A percentile compares a stretch with the other conserved stretches of the same genome.
Conservation (phyloP, 2,113 vertebrate genomes). For the Neomonachus schauinslandi region DNA sequence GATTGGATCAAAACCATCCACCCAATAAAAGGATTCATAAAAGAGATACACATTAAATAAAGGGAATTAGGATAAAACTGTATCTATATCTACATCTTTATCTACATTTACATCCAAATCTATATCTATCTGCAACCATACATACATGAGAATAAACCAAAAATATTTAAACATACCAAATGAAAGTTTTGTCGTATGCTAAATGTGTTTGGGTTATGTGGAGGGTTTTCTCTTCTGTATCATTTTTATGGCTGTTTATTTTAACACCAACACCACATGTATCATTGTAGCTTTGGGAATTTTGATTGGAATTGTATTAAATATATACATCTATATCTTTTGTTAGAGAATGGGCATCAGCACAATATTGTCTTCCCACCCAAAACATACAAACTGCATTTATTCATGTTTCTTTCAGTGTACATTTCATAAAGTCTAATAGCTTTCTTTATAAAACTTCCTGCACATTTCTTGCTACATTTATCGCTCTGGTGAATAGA, state of each 20-base stretch:
- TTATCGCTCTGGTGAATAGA: neutral
- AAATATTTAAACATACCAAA: neutral
- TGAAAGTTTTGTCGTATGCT: neutral
- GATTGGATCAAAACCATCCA: neutral
- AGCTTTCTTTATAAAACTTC: neutral
- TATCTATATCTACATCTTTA: neutral
- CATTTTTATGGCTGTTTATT: neutral
- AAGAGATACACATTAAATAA: neutral
- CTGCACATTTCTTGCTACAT: neutral
- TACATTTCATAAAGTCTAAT: neutral
- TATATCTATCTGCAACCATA: neutral
- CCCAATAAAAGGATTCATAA: neutral
- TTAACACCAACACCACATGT: neutral
- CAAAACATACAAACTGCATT: neutral
- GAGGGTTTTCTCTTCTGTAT: neutral
- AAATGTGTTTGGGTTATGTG: neutral
- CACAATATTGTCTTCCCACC: neutral
- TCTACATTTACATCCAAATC: neutral
- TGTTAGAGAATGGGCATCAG: neutral
- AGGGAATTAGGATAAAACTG: neutral
- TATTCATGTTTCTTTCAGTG: neutral
- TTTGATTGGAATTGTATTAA: neutral
- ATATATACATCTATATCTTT: neutral
- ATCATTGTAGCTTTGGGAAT: neutral
- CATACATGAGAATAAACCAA: neutral